A percentile compares a stretch with the other conserved stretches of the same genome.
phyloP scores from a whole-genome alignment of 2,888 invertebrate species.

The Nipponacmea schrenckii region DNA sequence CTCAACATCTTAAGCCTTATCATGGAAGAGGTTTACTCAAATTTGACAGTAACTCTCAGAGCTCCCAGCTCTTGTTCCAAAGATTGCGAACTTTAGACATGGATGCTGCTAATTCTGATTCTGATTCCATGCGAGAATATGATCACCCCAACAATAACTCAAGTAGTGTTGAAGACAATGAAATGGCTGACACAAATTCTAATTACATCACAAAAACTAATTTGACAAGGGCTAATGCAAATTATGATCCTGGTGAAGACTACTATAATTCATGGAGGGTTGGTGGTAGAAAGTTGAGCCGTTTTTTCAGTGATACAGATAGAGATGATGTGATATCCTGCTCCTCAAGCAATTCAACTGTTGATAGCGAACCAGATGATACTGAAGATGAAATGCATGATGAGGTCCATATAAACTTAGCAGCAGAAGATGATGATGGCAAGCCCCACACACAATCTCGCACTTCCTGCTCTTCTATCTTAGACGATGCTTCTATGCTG shows the following conservation, averaged over 20 bases:
- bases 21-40: neutral
- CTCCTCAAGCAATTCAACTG: neutral
- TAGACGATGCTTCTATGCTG: too few relatives aligned
- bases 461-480: too few relatives aligned
- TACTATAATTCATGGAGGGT: neutral
- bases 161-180: slow-evolving; percentile 1
- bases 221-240: neutral
- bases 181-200: neutral
- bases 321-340: neutral
- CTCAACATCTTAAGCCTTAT: neutral
- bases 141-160: neutral
- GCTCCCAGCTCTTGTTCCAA: neutral
- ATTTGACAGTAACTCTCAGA: neutral
- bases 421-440: neutral
- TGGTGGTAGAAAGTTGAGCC: neutral
- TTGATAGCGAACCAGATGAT: neutral
- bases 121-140: neutral
- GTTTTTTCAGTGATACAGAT: slow-evolving; percentile 3
- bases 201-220: neutral
- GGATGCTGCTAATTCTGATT: neutral
- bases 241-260: neutral
- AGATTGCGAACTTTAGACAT: neutral
- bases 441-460: neutral
- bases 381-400: neutral
- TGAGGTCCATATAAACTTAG: neutral